These are phyloP conservation scores for Orthochromis malagaraziensis DNA, from an alignment of 2,113 vertebrate genomes.

Conservation along the genomic window DNA sequence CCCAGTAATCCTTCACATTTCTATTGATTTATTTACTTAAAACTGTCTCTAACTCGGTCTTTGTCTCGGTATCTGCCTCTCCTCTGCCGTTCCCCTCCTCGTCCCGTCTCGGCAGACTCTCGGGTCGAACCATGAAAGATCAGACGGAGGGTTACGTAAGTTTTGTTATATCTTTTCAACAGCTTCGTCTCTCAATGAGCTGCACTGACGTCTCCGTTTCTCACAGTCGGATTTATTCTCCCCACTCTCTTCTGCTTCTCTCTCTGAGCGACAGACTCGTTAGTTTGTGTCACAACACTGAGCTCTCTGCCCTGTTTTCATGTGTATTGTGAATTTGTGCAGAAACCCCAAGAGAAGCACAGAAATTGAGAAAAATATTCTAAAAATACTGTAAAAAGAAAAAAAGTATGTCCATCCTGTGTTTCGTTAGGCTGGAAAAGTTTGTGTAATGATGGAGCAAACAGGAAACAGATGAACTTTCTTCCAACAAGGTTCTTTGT, in stretches of 20 bases:
- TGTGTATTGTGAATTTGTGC: neutral
- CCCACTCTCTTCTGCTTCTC: neutral
- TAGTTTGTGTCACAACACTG: neutral
- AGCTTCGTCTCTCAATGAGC: neutral
- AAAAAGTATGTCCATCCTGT: neutral
- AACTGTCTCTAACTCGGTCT: neutral
- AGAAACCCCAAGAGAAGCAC: neutral
- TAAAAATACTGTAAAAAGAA: neutral
- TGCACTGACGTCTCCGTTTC: neutral
- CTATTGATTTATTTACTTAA: neutral
- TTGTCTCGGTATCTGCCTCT: neutral
- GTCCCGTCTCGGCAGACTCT: neutral
- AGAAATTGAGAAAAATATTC: neutral
- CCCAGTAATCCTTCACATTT: neutral
- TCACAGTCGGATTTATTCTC: neutral
- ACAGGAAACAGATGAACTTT: neutral
- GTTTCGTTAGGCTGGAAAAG: neutral
- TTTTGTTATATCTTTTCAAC: neutral
- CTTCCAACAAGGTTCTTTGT: neutral
- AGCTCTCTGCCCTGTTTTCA: neutral
- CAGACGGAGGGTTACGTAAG: constrained; percentile 11
- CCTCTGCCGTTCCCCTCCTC: neutral
- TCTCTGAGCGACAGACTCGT: neutral
- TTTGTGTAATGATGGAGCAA: neutral
- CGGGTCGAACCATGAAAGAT: neutral